Evolutionary conservation across 2,797 vertebrate genomes (phyloP), one percentile per base, ranked within the genome.

Genomic region (Gorsachius magnificus): DNA sequence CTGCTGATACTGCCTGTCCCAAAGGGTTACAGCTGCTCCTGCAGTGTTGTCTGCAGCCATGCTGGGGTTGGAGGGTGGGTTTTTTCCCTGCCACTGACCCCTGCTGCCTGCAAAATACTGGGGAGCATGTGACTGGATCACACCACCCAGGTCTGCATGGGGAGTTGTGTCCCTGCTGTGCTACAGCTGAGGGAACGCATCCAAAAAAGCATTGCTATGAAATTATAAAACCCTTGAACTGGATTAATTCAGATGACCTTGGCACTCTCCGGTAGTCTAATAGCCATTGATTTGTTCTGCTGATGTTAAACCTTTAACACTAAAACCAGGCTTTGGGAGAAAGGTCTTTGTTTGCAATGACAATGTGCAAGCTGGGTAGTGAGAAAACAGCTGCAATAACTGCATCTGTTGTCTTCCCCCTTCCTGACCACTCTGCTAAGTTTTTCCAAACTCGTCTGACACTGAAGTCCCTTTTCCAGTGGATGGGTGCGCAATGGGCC

Each of bases 1-100:
- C 1, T 0, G 3, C 3, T 3, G 20, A 11, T 13, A 1, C 12
- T 0, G 2, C 33, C 38, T 0, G 0, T 61, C 36, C 57, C 66
- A 21, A 10, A 16, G 66, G 76, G 48, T 16, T 45, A 16, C 58
- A 22, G 69, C 7, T 12, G 65, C 87, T 71, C 41, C 81, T 43
- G 61, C n/a, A 8, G 45, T 5, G 14, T 7, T 51, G 5, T 10
- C 25, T 38, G 29, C 36, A 18, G 0, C 13, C 18, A 0, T 1
- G 4, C 8, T 0, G 1, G 33, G n/a, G 2, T 1, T 35, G 36
- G 38, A 10, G 82, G 12, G 29, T 1, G 13, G 26, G 2, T 51
- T 28, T 24, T 56, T 3, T 20, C 65, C 33, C 46, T 14, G 4
- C 9, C 17, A 41, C 46, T 13, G 26, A 9, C 41, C 48, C 35